Evolutionary conservation across 1,140 invertebrate species (phyloP).

Genomic region (Periplaneta americana): DNA sequence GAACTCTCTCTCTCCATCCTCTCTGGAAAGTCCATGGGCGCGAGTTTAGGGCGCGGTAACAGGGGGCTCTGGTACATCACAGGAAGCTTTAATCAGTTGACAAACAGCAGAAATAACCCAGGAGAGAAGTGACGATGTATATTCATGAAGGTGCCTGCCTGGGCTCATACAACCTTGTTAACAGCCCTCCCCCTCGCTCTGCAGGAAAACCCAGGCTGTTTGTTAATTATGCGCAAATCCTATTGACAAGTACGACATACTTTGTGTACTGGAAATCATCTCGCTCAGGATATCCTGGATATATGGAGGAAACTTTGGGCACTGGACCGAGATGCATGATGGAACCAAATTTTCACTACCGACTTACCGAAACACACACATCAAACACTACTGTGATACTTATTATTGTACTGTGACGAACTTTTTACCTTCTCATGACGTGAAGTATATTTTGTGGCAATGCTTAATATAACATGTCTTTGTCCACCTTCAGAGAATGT

Average conservation of each 20-base stretch:
- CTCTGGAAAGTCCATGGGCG: not conserved
- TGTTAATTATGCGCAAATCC: not conserved
- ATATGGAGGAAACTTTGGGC: not conserved
- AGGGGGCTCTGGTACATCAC: not conserved
- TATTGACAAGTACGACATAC: not conserved
- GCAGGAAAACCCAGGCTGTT: not conserved
- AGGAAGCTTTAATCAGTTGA: not conserved
- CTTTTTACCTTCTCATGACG: no score
- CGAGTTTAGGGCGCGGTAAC: no score
- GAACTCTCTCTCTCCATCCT: not conserved
- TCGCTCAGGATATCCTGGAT: not conserved
- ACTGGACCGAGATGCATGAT: not conserved
- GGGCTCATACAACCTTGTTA: not conserved
- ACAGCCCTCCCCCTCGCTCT: not conserved
- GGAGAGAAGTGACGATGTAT: not conserved
- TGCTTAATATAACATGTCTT: no score
- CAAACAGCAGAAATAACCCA: not conserved
- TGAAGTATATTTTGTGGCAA: no score
- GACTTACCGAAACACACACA: not conserved
- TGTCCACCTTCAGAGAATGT: no score
- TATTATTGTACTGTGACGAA: not conserved
- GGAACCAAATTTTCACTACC: not conserved
- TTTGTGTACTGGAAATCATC: not conserved
- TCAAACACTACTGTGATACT: not conserved
- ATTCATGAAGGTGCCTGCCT: not conserved